Percentiles rank a stretch among this genome's conserved stretches.
Evolutionary conservation across 1,140 invertebrate species (phyloP).

Genomic region (fruit fly (Drosophila melanogaster)): Release_6_plus_ISO1_MT NT_033779.5:15527001-15527500

Average conservation of each 20-base stretch:
- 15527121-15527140: constrained; percentile 40
- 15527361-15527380: no score
- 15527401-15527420: no score
- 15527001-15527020: constrained; percentile 32
- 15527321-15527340: background rate
- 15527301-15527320: background rate
- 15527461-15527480: no score
- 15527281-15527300: constrained; percentile 9
- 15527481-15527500: no score
- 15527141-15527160: constrained; percentile 11
- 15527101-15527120: constrained; percentile 63
- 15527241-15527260: constrained; percentile 31
- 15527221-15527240: constrained; percentile 71
- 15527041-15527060: constrained; percentile 36
- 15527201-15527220: constrained; percentile 29
- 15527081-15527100: constrained; percentile 72
- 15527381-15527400: no score
- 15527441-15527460: no score
- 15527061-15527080: constrained; percentile 75
- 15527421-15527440: no score
- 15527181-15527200: constrained; percentile 57
- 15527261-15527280: constrained; percentile 11
- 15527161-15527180: constrained; percentile 74
- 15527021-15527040: constrained; percentile 10
- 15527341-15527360: background rate